Evolutionary conservation across 2,797 vertebrate species (phyloP), one percentile per base, ranked within the genome.

Genomic region (Enteromius treurensis): DNA sequence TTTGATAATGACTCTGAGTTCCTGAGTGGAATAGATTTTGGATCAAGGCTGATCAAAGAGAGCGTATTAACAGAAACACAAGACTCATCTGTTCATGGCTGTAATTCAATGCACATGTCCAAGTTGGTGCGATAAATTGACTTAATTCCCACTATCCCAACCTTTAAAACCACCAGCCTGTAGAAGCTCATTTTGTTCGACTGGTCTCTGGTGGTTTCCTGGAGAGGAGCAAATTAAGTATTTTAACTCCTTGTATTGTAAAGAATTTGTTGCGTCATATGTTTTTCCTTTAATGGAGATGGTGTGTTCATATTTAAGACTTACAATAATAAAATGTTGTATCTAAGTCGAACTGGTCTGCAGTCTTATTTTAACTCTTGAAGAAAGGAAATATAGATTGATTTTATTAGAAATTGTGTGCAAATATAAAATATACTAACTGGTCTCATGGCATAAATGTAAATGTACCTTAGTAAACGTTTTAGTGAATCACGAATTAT

Each of bases 251-350:
- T 87, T 92, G 90, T 92, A 91, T 89, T 94, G 93, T 94, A 93
- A 93, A 92, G 85, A 81, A 91, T 92, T 90, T 90, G 91, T 92
- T 92, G 90, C 88, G 90, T 92, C 90, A 91, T 92, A 90, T 93
- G 92, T 93, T 93, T 93, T 93, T 93, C 92, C 93, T 90, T 94
- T 93, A 92, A 94, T 92, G 91, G 91, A 90, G 90, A 92, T 89
- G 93, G 91, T 94, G 93, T 94, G 94, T 91, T 93, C 93, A 94
- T 95, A 94, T 95, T 95, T 95, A 95, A 95, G 92, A 94, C 93
- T 94, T 93, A 94, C 92, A 94, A 93, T 92, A 95, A 95, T 94
- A 95, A 95, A 95, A 94, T 92, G 92, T 93, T 94, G 92, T 92
- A 93, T 92, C 92, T 93, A 94, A 92, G 89, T 13, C 67, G 17